Evolutionary conservation across 92 coral and sea anemone species (phyloP).

Genomic region (Micromussa lordhowensis): DNA sequence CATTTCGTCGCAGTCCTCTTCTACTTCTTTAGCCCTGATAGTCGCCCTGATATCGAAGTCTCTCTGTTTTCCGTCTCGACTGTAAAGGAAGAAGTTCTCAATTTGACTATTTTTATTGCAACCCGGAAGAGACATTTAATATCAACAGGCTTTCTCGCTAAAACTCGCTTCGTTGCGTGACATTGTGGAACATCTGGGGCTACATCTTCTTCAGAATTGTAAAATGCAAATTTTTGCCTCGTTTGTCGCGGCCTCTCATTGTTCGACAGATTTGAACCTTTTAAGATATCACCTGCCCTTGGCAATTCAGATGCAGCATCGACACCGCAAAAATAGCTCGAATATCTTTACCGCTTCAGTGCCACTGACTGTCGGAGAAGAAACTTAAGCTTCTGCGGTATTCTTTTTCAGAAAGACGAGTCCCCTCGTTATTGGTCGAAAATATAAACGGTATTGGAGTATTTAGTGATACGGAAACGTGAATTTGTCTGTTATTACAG

Average conservation of each 20-base stretch:
- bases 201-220: not conserved
- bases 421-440: slow-evolving; percentile 20
- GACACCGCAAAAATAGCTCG: not conserved
- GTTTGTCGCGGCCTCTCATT: not conserved
- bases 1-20: not conserved
- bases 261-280: not conserved
- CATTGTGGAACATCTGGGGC: not conserved
- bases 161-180: not conserved
- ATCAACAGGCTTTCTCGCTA: not conserved
- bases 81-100: not conserved
- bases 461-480: slow-evolving; percentile 18
- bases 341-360: slow-evolving; percentile 1
- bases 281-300: slow-evolving; percentile 1
- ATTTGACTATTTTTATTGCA: not conserved
- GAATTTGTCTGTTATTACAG: not conserved
- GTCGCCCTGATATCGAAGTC: not conserved
- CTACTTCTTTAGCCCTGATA: not conserved
- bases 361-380: not conserved
- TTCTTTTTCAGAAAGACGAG: slow-evolving; percentile 17
- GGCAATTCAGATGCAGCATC: not conserved
- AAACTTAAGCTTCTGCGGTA: not conserved
- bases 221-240: slow-evolving; percentile 15
- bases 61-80: not conserved
- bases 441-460: not conserved
- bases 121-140: not conserved